Evolutionary conservation across 37 sponge, comb jelly and placozoan species (phyloP), one percentile per base, ranked within the genome.

Genomic region (Amphimedon queenslandica): DNA sequence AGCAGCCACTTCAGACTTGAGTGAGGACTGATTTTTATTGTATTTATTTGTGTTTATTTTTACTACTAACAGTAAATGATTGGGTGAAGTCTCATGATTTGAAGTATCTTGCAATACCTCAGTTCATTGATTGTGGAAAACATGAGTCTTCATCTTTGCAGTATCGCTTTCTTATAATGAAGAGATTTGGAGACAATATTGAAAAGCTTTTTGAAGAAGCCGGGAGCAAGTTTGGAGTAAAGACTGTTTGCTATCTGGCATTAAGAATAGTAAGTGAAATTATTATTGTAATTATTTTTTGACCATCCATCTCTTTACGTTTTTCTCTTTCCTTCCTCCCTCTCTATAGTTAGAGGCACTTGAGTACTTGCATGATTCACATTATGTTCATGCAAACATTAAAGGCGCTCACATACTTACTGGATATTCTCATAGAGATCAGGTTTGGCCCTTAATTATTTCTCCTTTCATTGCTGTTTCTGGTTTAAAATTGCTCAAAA

Each of bases 351-450:
- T 96, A 39, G 84, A 96, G 29, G 86, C 87, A 35, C 74, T 97
- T 60, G 88, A 97, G 64, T 97, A 76, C 55, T 55, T 94, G 0
- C 98, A 97, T 68, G 64, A 72, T 33, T 35, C 66, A 1, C 85
- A 78, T 35, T 97, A 94, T 74, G 94, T 97, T 4, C 98, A 97
- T 74, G 94, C 90, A 2, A 95, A 97, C 58, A 70, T 97, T 37
- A 97, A 97, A 72, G 95, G 90, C 16, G 85, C 98, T 27, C 94
- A 97, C 55, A 25, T 97, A 10, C 82, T 97, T 5, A 67, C 75
- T 35, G 94, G 88, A 0, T 69, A 41, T 36, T n/a, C n/a, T n/a
- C n/a, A n/a, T n/a, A n/a, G n/a, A n/a, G n/a, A n/a, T n/a, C n/a
- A n/a, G n/a, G n/a, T n/a, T n/a, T n/a, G n/a, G n/a, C n/a, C n/a